phyloP scores from a whole-genome alignment of 2,113 vertebrate genomes.

The Manacus vitellinus region DNA sequence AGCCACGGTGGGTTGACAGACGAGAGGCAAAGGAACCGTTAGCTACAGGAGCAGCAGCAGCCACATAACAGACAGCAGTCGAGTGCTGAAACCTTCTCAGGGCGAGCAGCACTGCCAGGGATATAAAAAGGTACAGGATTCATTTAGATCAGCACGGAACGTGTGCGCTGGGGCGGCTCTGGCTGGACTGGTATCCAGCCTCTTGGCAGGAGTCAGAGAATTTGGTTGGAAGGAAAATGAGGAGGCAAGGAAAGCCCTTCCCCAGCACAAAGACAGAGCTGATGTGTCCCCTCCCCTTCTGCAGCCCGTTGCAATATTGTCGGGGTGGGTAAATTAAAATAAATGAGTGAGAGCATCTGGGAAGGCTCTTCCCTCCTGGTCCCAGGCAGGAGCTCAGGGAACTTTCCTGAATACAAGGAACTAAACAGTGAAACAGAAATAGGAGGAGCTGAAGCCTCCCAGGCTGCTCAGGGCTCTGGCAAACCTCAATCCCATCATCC shows the following conservation, averaged over 20 bases:
- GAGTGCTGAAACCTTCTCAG: background rate
- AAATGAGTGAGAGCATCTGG: rapidly evolving
- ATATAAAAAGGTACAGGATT: background rate
- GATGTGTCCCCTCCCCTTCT: background rate
- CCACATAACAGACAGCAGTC: background rate
- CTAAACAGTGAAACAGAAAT: background rate
- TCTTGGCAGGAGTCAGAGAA: background rate
- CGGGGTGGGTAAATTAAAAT: background rate
- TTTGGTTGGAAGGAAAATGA: background rate
- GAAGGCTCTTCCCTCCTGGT: background rate
- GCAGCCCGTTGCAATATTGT: rapidly evolving
- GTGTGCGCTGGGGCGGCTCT: background rate
- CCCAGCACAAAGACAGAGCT: background rate
- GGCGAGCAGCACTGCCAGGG: background rate
- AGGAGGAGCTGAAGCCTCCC: background rate
- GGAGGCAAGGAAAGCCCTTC: background rate
- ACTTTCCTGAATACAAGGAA: background rate
- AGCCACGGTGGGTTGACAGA: background rate
- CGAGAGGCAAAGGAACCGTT: background rate
- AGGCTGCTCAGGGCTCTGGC: background rate
- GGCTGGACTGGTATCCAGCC: background rate
- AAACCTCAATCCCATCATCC: background rate
- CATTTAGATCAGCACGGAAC: background rate
- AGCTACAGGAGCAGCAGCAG: background rate
- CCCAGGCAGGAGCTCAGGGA: background rate